Evolutionary conservation across 2,888 invertebrate species (phyloP).

Genomic region (Cryptus viduatorius): DNA sequence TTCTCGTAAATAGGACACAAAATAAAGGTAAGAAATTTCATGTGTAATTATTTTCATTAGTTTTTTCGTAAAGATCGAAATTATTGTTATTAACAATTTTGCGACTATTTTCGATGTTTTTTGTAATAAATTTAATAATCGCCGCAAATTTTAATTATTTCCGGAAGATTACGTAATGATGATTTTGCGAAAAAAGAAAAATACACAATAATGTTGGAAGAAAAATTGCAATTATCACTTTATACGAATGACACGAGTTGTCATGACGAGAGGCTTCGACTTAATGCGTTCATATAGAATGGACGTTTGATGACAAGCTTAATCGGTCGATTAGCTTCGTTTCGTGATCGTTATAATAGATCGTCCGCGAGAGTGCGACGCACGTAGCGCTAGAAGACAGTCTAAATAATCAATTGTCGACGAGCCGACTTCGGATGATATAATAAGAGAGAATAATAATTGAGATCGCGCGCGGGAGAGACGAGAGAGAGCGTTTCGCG

Average conservation of each 20-base stretch:
- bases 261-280: neutral
- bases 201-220: too few relatives aligned
- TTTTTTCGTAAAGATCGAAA: too few relatives aligned
- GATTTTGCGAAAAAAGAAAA: too few relatives aligned
- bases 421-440: slow-evolving; percentile 16
- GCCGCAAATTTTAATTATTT: too few relatives aligned
- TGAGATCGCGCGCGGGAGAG: slow-evolving; percentile 1
- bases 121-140: too few relatives aligned
- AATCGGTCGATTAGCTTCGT: slow-evolving; percentile 36
- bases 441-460: slow-evolving; percentile 28
- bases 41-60: too few relatives aligned
- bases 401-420: slow-evolving; percentile 40
- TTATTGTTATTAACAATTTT: too few relatives aligned
- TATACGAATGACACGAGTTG: neutral
- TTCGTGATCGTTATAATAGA: slow-evolving; percentile 23
- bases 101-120: too few relatives aligned
- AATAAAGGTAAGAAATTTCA: too few relatives aligned
- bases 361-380: neutral
- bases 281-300: neutral
- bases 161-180: too few relatives aligned
- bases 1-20: too few relatives aligned
- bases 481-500: slow-evolving; percentile 2
- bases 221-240: too few relatives aligned
- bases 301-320: slow-evolving; percentile 10
- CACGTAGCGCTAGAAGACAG: neutral